These are phyloP conservation scores for Eucidaris tribuloides DNA, from an alignment of 35 echinoderm and acorn worm genomes.

Conservation along the genomic window DNA sequence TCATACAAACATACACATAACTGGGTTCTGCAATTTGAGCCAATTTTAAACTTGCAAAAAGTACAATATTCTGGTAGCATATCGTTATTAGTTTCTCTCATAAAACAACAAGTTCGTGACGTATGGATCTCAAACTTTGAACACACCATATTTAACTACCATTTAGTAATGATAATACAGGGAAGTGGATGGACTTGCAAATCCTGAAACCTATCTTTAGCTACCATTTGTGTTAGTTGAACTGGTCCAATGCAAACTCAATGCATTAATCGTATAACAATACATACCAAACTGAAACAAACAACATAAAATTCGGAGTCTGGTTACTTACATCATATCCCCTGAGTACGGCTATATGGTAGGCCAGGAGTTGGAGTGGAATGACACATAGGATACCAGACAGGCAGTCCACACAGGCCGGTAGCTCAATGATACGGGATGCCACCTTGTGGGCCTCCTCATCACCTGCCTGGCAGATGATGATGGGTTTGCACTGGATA, in stretches of 20 bases:
- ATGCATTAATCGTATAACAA: background rate
- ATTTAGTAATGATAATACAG: background rate
- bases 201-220: no score
- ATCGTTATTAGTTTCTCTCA: no score
- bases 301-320: background rate
- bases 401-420: conserved; percentile 76
- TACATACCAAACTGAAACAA: background rate
- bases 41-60: no score
- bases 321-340: conserved; percentile 95
- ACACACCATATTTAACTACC: background rate
- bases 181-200: background rate
- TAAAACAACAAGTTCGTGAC: no score
- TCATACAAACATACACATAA: no score
- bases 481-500: conserved; percentile 93
- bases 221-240: background rate
- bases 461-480: conserved; percentile 87
- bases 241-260: background rate
- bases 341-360: conserved; percentile 85
- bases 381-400: conserved; percentile 91
- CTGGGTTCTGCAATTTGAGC: no score
- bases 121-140: no score
- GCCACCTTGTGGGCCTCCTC: conserved; percentile 46
- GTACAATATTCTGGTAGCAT: no score
- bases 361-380: conserved; percentile 93
- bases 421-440: conserved; percentile 69